Evolutionary conservation across 2,113 vertebrate species (phyloP).

Genomic region (Egretta garzetta): DNA sequence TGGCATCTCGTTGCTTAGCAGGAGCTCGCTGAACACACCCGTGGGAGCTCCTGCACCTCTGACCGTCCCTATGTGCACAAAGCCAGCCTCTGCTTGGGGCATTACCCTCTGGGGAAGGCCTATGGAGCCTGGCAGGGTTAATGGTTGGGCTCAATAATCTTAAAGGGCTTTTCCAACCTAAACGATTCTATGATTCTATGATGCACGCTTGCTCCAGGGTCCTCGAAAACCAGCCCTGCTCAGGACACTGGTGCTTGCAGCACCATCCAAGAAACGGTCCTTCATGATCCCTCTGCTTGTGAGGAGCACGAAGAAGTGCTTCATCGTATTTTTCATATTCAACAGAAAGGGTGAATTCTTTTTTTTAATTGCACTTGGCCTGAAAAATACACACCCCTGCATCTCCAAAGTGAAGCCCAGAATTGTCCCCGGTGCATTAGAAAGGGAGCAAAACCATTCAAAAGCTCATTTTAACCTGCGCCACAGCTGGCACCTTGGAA

Average conservation of each 20-base stretch:
- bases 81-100: background rate
- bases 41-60: background rate
- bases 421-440: background rate
- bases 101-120: background rate
- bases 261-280: background rate
- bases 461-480: background rate
- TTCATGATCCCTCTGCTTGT: background rate
- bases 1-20: background rate
- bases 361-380: background rate
- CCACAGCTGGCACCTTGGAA: background rate
- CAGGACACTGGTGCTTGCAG: background rate
- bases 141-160: too few relatives aligned
- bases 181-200: too few relatives aligned
- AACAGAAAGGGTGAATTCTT: background rate
- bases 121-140: too few relatives aligned
- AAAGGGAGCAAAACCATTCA: background rate
- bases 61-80: background rate
- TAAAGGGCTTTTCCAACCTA: too few relatives aligned
- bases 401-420: background rate
- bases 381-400: background rate
- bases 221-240: background rate
- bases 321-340: background rate
- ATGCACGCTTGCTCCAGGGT: rapidly evolving
- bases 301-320: background rate
- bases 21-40: background rate